Evolutionary conservation across 1,140 invertebrate species (phyloP), one percentile per base, ranked within the genome.

Genomic region (Heliconius eleuchia): DNA sequence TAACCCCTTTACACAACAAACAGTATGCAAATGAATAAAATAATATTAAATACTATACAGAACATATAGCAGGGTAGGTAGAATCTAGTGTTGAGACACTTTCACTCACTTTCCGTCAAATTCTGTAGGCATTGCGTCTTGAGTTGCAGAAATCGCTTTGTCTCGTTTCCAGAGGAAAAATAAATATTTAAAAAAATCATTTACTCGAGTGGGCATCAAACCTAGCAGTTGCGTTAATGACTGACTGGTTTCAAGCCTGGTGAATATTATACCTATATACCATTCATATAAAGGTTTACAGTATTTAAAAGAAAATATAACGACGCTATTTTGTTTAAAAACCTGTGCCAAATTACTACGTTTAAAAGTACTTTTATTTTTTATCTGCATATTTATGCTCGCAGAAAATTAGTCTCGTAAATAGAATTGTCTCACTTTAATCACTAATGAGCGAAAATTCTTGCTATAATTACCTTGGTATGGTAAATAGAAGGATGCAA

Each of bases 401-500:
- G 80, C 74, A 73, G 73, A 81, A 81, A 81, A 81, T 81, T 78
- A 78, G 73, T 39, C 60, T 81, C 80, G 80, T 81, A 81, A 81
- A 81, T 81, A 81, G 80, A 81, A 81, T 78, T 78, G 80, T 81
- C 80, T 81, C 75, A 78, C 73, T 81, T 81, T 78, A 81, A 78
- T 78, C 80, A 76, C 80, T 81, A 81, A 81, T 81, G 80, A 81
- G 80, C 80, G 74, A 78, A 81, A 81, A 81, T 81, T 81, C 80
- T 78, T 76, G 73, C 72, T 78, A 77, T 81, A 81, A 80, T 88
- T 89, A 96, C 97, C 95, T 98, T 98, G 50, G 97, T 96, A 90
- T 98, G 96, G 91, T 96, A 98, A 89, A 98, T 98, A 83, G 96
- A 96, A 46, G 98, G 97, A 95, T 98, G 97, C 71, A 97, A 93